Evolutionary conservation across 2,888 invertebrate genomes (phyloP), one percentile per base, ranked within the genome.

Genomic region (Lochmaea crataegi): DNA sequence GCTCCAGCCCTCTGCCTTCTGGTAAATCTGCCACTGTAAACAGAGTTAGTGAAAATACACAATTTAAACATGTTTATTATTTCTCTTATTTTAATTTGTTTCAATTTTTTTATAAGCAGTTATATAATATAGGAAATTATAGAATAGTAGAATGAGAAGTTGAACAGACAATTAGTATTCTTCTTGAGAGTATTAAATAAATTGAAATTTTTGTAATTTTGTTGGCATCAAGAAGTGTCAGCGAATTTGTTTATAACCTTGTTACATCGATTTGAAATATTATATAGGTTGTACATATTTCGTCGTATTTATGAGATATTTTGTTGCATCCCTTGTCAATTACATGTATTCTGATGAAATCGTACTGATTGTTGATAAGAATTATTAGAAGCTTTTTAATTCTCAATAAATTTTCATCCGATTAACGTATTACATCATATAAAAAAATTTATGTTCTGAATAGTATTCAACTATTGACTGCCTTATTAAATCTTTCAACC

Each of bases 211-310:
- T 41, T 42, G 11, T 10, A 12, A n/a, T 48, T 48, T 48, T n/a
- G 12, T 12, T n/a, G 3, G 48, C 12, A 48, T 48, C 48, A 48
- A 7, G 58, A 41, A 41, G 56, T 68, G 60, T 22, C 11, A 10
- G 10, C 48, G 57, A 68, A 10, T 16, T 56, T 65, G 22, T 53
- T 58, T 71, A 57, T 32, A 75, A 57, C 56, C 41, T 68, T 71
- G 73, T 75, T 65, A 75, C 73, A 75, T 73, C 73, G 72, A 75
- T 68, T 65, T 68, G 73, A 69, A 69, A 73, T 71, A 41, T 41
- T 58, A 72, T 57, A 64, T 68, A 57, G 61, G 53, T 65, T 72
- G 72, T 72, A 68, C n/a, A 72, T 72, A n/a, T n/a, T n/a, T n/a
- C n/a, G n/a, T n/a, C n/a, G n/a, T n/a, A 72, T 68, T 64, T 66